phyloP scores from a whole-genome alignment of 1,140 invertebrate genomes.

The Caenorhabditis brenneri region DNA sequence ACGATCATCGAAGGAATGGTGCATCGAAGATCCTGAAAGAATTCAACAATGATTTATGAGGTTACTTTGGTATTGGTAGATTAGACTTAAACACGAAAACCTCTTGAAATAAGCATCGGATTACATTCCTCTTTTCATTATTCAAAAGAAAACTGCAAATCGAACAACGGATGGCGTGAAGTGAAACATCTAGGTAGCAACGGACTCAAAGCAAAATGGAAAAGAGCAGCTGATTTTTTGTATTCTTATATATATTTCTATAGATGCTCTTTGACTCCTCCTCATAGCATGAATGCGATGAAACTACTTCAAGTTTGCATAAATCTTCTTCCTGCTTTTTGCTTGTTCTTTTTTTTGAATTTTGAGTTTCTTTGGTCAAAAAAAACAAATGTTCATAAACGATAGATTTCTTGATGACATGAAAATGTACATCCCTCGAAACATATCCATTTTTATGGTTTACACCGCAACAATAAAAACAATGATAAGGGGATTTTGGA shows the following conservation, averaged over 20 bases:
- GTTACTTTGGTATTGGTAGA: too few relatives aligned
- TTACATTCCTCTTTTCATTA: too few relatives aligned
- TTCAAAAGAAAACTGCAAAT: not conserved
- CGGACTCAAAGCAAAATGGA: too few relatives aligned
- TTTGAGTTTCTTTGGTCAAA: not conserved
- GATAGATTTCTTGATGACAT: not conserved
- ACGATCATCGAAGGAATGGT: slow-evolving; percentile 15
- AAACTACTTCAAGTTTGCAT: not conserved
- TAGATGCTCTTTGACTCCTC: not conserved
- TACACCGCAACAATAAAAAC: not conserved
- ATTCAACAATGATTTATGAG: not conserved
- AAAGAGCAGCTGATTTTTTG: not conserved
- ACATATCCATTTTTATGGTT: not conserved
- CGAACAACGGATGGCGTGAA: not conserved
- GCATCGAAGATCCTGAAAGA: slow-evolving; percentile 25
- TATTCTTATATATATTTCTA: too few relatives aligned
- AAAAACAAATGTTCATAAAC: not conserved
- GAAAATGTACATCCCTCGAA: too few relatives aligned
- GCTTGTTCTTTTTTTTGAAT: not conserved
- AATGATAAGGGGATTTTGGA: not conserved
- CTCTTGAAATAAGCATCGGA: too few relatives aligned
- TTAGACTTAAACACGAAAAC: too few relatives aligned
- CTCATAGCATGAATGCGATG: not conserved
- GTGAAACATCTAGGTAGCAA: not conserved
- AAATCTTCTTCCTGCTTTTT: not conserved